These are phyloP conservation scores for Azemiops feae DNA, from an alignment of 2,113 vertebrate genomes.

Conservation along the genomic window DNA sequence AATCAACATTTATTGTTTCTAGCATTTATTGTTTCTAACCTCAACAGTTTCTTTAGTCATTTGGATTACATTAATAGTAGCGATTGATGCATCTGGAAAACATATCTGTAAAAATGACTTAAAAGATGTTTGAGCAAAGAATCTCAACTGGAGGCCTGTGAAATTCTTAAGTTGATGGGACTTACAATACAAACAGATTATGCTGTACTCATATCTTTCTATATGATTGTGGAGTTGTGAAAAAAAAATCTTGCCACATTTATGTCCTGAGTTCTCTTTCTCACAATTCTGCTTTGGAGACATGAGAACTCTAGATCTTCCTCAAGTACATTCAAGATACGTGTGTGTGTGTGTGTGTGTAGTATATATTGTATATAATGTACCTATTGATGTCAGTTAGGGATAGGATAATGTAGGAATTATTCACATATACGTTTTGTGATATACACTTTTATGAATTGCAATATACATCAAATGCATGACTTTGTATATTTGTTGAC, in stretches of 20 bases:
- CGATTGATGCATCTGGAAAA: conserved; percentile 63
- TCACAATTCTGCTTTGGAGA: neutral
- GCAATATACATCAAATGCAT: neutral
- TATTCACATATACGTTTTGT: neutral
- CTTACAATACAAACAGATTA: conserved; percentile 36
- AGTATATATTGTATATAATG: too few relatives aligned
- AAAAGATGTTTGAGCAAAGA: conserved; percentile 64
- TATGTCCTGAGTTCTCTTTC: neutral
- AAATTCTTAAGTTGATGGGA: conserved; percentile 74
- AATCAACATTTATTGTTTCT: conserved; percentile 49
- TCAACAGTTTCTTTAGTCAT: conserved; percentile 56
- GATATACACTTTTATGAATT: neutral
- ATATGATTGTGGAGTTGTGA: neutral
- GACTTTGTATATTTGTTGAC: neutral
- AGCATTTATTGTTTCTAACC: too few relatives aligned
- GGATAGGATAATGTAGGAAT: neutral
- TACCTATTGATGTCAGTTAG: neutral
- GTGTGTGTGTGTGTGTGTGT: too few relatives aligned
- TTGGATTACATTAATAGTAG: conserved; percentile 65
- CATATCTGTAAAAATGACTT: conserved; percentile 71
- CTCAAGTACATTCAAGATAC: neutral
- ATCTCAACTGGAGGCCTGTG: conserved; percentile 67
- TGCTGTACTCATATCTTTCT: neutral
- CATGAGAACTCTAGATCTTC: neutral
- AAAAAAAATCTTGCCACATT: neutral